Evolutionary conservation across 2,113 vertebrate species (phyloP), one percentile per base, ranked within the genome.

Genomic region (Tapirus terrestris): DNA sequence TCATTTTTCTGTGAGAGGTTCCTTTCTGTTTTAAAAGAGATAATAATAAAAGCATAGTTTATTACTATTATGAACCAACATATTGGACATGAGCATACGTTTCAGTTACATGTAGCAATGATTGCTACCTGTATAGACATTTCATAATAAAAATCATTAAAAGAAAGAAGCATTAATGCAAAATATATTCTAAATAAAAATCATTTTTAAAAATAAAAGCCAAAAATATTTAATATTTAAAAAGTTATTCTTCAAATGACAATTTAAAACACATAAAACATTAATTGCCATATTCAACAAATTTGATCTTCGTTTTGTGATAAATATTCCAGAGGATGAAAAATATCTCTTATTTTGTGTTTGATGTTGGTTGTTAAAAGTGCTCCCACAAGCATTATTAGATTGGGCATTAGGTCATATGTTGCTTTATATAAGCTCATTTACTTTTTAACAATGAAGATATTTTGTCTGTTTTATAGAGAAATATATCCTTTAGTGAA

Each of bases 161-260:
- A 96, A 75, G 56, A 72, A 51, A 17, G 48, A 80, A 87, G 23
- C 3, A 9, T 80, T 61, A 79, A 63, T 61, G n/a, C 53, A 92
- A 91, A 92, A 61, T 91, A 79, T 60, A 79, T 91, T 84, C n/a
- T 80, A 92, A 86, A 73, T 68, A 80, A 79, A 68, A 94, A 94
- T 23, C 10, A 58, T 45, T 87, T 73, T 67, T 63, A 75, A 39
- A 67, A 45, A 51, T 65, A 14, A 85, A 25, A 48, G 25, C 31
- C 31, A 51, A 51, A 70, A 45, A 33, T 25, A 61, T 6, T 79
- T 82, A 88, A 51, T 84, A 67, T 29, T 91, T 72, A 2, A 77
- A 77, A 90, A 86, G 21, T 72, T 80, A 80, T 63, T 86, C 63
- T 91, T 91, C 31, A 61, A 86, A 8, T 80, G 53, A 86, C 17